Conservation (phyloP, 2,888 invertebrate genomes). For the Agriopis leucophaearia region DNA sequence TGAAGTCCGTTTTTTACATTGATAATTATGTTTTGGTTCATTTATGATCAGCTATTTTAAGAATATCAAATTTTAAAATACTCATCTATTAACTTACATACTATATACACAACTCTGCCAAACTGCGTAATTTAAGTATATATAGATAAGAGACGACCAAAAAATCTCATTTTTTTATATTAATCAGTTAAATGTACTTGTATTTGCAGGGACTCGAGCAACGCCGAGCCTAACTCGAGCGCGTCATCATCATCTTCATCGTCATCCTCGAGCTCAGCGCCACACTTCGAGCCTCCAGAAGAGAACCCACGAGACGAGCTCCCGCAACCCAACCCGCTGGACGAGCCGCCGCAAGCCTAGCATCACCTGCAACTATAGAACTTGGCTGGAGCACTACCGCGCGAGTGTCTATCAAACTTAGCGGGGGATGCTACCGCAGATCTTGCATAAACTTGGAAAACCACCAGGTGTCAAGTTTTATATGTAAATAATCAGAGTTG, state of each 20-base stretch:
- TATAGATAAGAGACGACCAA: too few relatives aligned
- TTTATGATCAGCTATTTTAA: too few relatives aligned
- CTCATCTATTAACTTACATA: too few relatives aligned
- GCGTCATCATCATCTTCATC: conserved; percentile 31
- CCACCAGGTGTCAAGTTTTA: not conserved
- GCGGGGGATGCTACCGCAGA: not conserved
- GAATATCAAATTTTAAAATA: too few relatives aligned
- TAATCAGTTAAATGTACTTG: not conserved
- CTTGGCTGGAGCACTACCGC: not conserved
- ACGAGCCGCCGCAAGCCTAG: conserved; percentile 84
- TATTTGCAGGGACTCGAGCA: conserved; percentile 33
- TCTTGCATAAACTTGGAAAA: not conserved
- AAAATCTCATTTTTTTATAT: not conserved
- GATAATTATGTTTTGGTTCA: too few relatives aligned
- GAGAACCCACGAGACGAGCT: conserved; percentile 56
- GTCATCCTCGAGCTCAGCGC: conserved; percentile 50
- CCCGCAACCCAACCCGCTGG: conserved; percentile 76
- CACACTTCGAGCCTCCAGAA: conserved; percentile 44
- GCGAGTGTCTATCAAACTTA: not conserved
- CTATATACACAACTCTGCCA: too few relatives aligned
- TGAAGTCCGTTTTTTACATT: too few relatives aligned
- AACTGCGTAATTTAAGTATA: too few relatives aligned
- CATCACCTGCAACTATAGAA: conserved; percentile 4
- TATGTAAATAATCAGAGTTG: not conserved
- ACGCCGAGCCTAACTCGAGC: conserved; percentile 30